Evolutionary conservation across 1,140 invertebrate genomes (phyloP), one percentile per base, ranked within the genome.

Genomic region (Drosophila rufa): DNA sequence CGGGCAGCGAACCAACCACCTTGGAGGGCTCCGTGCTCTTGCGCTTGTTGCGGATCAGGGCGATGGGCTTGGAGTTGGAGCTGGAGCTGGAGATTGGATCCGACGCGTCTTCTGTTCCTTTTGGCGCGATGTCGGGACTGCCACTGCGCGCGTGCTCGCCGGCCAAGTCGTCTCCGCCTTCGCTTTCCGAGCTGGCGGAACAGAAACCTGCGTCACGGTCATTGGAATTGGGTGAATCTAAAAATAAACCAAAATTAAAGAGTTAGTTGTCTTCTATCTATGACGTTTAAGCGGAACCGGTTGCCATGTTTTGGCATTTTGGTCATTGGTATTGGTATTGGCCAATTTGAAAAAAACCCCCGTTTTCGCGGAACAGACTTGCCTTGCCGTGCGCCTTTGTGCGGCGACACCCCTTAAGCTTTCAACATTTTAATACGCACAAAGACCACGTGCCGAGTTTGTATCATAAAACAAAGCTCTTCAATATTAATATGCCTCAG

Each of bases 201-300:
- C 96, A 96, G 87, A 96, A 96, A 30, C 95, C 95, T 3, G 95
- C 95, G 83, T 96, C 96, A 61, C 94, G 93, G 66, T 96, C 95
- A 48, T 80, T 92, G 53, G 92, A 93, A 75, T 87, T 91, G 61
- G 89, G 92, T 51, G 85, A 92, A 82, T 92, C 93, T 93, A 65
- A 64, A 91, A 92, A 74, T 68, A 89, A 27, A 67, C 25, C 33
- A 38, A 70, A 51, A 30, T 36, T 22, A 19, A 60, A 79, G 59
- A 66, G 50, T 60, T 71, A 70, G 75, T 74, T 51, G 61, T 69
- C 48, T 78, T 78, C 64, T 69, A 61, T 78, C 46, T 60, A 53
- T 74, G 70, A 74, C 70, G 70, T 60, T 30, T 43, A 17, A 17
- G 25, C 42, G 51, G 12, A 78, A 78, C 64, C 56, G 75, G 75